Evolutionary conservation across 2,888 invertebrate genomes (phyloP).

Genomic region (Aricia artaxerxes): DNA sequence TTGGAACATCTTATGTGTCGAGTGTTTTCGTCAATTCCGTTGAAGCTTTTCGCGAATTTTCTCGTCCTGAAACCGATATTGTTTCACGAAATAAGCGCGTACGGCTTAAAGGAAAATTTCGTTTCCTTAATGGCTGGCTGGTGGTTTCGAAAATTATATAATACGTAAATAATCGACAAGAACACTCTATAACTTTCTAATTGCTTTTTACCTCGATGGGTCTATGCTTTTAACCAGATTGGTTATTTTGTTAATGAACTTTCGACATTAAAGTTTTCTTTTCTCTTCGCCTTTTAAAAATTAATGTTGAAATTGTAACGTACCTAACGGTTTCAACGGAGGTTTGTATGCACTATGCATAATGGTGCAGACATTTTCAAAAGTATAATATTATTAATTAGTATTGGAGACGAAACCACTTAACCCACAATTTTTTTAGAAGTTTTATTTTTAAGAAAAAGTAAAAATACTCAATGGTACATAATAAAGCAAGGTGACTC

Average conservation of each 20-base stretch:
- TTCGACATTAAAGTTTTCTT: slow-evolving; percentile 61
- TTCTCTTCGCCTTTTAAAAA: slow-evolving; percentile 52
- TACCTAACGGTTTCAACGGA: slow-evolving; percentile 28
- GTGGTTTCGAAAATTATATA: slow-evolving; percentile 49
- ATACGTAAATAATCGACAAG: slow-evolving; percentile 65
- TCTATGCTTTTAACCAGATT: slow-evolving; percentile 72
- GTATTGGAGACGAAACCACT: too few relatives aligned
- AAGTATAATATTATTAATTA: background rate
- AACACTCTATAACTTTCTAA: slow-evolving; percentile 70
- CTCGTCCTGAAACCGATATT: slow-evolving; percentile 28
- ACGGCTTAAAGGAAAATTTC: slow-evolving; percentile 27
- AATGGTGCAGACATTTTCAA: background rate
- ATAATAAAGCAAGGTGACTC: too few relatives aligned
- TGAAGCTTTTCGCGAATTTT: slow-evolving; percentile 25
- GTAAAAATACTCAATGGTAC: too few relatives aligned
- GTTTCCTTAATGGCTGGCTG: slow-evolving; percentile 35
- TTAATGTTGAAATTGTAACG: slow-evolving; percentile 42
- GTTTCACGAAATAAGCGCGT: slow-evolving; percentile 35
- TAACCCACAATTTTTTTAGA: too few relatives aligned
- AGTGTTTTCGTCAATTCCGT: slow-evolving; percentile 30
- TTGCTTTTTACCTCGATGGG: slow-evolving; percentile 69
- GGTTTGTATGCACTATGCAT: background rate
- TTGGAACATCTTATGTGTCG: slow-evolving; percentile 26
- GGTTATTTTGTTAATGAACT: slow-evolving; percentile 74
- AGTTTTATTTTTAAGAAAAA: too few relatives aligned